Base-by-base conservation (phyloP, 2,797 vertebrate species). In the Gymnocypris eckloni region DNA sequence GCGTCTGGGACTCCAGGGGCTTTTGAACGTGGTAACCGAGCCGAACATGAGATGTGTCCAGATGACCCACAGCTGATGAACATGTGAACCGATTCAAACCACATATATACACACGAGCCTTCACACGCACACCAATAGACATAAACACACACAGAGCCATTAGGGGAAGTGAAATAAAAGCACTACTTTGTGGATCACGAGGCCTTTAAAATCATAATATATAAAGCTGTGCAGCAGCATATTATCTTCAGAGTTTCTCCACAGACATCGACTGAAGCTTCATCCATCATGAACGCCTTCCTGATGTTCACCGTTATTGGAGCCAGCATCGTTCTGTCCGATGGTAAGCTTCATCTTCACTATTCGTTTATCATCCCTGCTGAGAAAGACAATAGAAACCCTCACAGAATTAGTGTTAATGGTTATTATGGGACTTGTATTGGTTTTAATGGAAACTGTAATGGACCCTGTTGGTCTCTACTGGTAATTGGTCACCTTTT, bases 201-300 rank as follows among this genome's bases (percentile, higher is more conserved):
- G 95, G 93, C 84, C 39, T 0, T 22, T 88, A 22, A 59, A 64
- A 70, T 72, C 86, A 90, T 91, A 93, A 91, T 61, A 71, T 87
- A 72, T 80, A 91, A 88, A 83, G 33, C 11, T 6, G 61, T 13
- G 11, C 33, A 70, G 37, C 20, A 25, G 52, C 22, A 48, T 71
- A 16, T 4, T 80, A 2, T 11, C 37, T 66, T 76, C 71, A 69
- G 6, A 9, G 7, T 15, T 22, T 50, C 9, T 37, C 77, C 54
- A 81, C 1, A 13, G 25, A 50, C 8, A 1, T 10, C 39, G 0
- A n/a, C 33, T 43, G 83, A 86, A 9, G 79, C 18, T 76, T 61
- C 43, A 37, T 4, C 33, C 84, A 93, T 80, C 73, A 95, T 95
- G 95, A 94, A 90, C 85, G 52, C 88, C 78, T 87, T 88, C 82